Evolutionary conservation across 1,140 invertebrate species (phyloP).

Genomic region (roundworm (Caenorhabditis elegans)): WBcel235 BX284606.5:5363501-5364000

Average conservation of each 20-base stretch:
- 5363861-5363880: background rate
- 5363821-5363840: background rate
- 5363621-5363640: no score
- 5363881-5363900: constrained; percentile 21
- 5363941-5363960: constrained; percentile 1
- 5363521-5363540: no score
- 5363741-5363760: constrained; percentile 4
- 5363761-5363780: background rate
- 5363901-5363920: background rate
- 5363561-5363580: no score
- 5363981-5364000: constrained; percentile 26
- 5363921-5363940: constrained; percentile 30
- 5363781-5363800: constrained; percentile 17
- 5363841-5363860: background rate
- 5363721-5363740: no score
- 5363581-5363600: no score
- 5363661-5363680: no score
- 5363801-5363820: background rate
- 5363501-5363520: background rate
- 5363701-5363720: no score
- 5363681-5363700: no score
- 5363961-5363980: constrained; percentile 2
- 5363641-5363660: no score
- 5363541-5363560: no score
- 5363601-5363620: no score